Base-by-base conservation (phyloP, 2,888 invertebrate genomes). In the Plebejus argus region DNA sequence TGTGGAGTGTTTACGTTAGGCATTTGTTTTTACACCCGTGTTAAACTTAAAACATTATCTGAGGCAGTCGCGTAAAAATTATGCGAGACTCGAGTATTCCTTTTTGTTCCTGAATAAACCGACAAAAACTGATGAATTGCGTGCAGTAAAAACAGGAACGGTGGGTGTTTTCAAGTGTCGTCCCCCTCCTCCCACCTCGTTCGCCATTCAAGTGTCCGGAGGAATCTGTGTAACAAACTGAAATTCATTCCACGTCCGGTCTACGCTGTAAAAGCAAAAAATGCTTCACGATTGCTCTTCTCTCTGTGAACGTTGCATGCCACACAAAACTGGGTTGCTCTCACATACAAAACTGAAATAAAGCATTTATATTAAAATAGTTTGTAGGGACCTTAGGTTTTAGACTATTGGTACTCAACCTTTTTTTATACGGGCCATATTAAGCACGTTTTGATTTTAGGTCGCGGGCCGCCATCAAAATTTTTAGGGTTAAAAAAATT, bases 141-240 rank as follows among this genome's bases (percentile, higher is more conserved):
- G 20, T 58, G n/a, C 20, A 58, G 58, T n/a, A n/a, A 58, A 58
- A 58, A 58, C 58, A 56, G 58, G 20, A 61, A 61, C 12, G 61
- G 61, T 61, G 23, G 61, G 10, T 23, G 61, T 23, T 61, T 61
- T 23, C 61, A 61, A 23, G 10, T 61, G 61, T 10, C 1, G 0
- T 20, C 20, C 20, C 8, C 1, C 20, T 8, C 58, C 58, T 6
- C 20, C 20, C 12, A 3, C 12, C 58, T 3, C n/a, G 20, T 18
- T 5, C 8, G 20, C 58, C 20, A n/a, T 58, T 58, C 20, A 20
- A 58, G 20, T 58, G 20, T 20, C 20, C 20, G 58, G 20, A 4
- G 20, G 10, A 58, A 58, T 20, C 58, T 58, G 20, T 58, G 58
- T 58, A 58, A 58, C 58, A 58, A 58, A 58, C 20, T 20, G 3